Evolutionary conservation across 2,888 invertebrate species (phyloP).

Genomic region (Sinhomidia bicolor): DNA sequence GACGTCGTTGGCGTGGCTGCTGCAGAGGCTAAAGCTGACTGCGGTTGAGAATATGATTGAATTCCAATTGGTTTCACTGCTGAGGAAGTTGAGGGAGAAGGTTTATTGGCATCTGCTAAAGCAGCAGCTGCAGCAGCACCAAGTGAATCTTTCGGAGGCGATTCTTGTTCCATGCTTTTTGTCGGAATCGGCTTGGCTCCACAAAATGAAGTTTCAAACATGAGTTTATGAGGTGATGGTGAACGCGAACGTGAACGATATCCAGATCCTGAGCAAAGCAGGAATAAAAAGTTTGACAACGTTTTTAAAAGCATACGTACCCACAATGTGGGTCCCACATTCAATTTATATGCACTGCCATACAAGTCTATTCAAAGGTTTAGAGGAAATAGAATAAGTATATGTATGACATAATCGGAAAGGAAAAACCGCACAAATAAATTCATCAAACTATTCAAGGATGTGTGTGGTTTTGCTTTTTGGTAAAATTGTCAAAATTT

Average conservation of each 20-base stretch:
- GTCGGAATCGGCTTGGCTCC: constrained; percentile 89
- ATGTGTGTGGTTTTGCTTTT: too few relatives aligned
- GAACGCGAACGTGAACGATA: constrained; percentile 77
- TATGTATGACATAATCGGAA: not conserved
- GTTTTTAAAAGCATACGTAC: too few relatives aligned
- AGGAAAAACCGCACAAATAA: not conserved
- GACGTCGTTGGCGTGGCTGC: constrained; percentile 42
- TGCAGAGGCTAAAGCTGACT: constrained; percentile 10
- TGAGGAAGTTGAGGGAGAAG: constrained; percentile 15
- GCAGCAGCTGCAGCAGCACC: not conserved
- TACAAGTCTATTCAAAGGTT: too few relatives aligned
- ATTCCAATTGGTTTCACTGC: constrained; percentile 26
- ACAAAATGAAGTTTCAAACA: constrained; percentile 94
- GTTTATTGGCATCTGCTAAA: not conserved
- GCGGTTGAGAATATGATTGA: constrained; percentile 47
- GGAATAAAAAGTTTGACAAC: not conserved
- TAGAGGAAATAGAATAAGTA: too few relatives aligned
- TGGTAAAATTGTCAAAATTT: too few relatives aligned
- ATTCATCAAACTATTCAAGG: not conserved
- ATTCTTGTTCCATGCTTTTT: constrained; percentile 82
- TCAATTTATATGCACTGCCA: too few relatives aligned
- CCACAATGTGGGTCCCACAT: too few relatives aligned
- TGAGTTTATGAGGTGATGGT: constrained; percentile 95
- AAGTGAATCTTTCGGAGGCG: constrained; percentile 68
- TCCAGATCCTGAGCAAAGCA: constrained; percentile 44